Evolutionary conservation across 2,888 invertebrate species (phyloP), one percentile per base, ranked within the genome.

Genomic region (Drosophila atroscutellata): DNA sequence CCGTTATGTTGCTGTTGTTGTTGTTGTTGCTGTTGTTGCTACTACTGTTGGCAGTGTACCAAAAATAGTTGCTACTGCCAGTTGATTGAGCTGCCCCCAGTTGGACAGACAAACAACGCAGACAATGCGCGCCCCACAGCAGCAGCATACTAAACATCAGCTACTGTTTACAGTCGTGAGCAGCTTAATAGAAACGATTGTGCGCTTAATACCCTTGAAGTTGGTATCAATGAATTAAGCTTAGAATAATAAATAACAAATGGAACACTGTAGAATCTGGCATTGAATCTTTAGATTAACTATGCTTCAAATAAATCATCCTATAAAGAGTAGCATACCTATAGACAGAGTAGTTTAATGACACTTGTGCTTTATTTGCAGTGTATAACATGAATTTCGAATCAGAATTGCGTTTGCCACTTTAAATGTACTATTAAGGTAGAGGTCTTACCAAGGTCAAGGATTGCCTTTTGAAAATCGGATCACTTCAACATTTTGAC

Each of bases 61-160:
- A 85, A 85, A 88, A 86, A 83, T 80, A 88, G 85, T 87, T 82
- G 74, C 69, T 69, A 76, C 72, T 60, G 79, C 62, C 60, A 75
- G 75, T 81, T 88, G 88, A 83, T 88, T 85, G 88, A 84, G 87
- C 81, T 71, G 62, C 67, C 56, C 42, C 55, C 15, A 20, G 34
- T 3, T 8, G 9, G 52, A 50, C 28, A 74, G 68, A 69, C 72
- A 70, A 72, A 70, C 66, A 61, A 50, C 57, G 58, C 60, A 72
- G 61, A 67, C 79, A 79, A 67, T 36, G 49, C 58, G 63, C 62
- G 61, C 65, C 75, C 50, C 77, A 70, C 42, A 64, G 49, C 55
- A 71, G 51, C 58, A 50, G 11, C 56, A 56, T 39, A n/a, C 60
- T 49, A 45, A 42, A 42, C 64, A 62, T 65, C 71, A 47, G 80